Evolutionary conservation across 1,140 invertebrate species (phyloP), one percentile per base, ranked within the genome.

Genomic region (Fopius arisanus): DNA sequence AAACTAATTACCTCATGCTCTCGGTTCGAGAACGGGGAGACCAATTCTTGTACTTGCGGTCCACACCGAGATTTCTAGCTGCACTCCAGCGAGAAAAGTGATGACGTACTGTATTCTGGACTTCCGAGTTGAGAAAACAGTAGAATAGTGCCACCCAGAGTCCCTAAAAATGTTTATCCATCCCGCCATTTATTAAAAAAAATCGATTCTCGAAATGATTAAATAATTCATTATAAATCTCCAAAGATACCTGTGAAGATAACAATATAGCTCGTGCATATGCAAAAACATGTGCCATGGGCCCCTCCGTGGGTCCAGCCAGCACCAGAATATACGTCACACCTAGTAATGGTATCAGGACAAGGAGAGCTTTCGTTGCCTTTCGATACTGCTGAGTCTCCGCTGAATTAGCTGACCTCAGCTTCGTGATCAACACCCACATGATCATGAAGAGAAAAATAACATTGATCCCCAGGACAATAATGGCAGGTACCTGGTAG

Each of bases 351-450:
- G 96, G 96, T 81, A 96, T 96, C 10, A 97, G 88, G 7, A 97
- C 95, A 7, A 97, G 85, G 9, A 97, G 89, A 10, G 96, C 96
- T 86, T 97, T 97, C 0, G 94, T 94, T 0, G 95, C 96, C 85
- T 97, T 97, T 51, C 94, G 89, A 84, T 95, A 96, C 83, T 97
- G 96, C 76, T 96, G 93, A 0, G 94, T 96, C 86, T 97, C 96
- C 21, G 93, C 88, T 0, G 92, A 95, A 78, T 95, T 96, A 6
- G 95, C 93, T 2, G 95, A 96, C 63, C 95, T 91, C 12, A 97
- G 89, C 83, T 98, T 97, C 7, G 96, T 98, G 78, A 98, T 96
- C 54, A 98, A 88, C 19, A 95, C 96, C 95, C 95, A 96, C 93
- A 98, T 97, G 78, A 98, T 97, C 85, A 93, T 93, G 78, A 93